Evolutionary conservation across 2,797 vertebrate genomes (phyloP), one percentile per base, ranked within the genome.

Genomic region (Cossypha heuglini): DNA sequence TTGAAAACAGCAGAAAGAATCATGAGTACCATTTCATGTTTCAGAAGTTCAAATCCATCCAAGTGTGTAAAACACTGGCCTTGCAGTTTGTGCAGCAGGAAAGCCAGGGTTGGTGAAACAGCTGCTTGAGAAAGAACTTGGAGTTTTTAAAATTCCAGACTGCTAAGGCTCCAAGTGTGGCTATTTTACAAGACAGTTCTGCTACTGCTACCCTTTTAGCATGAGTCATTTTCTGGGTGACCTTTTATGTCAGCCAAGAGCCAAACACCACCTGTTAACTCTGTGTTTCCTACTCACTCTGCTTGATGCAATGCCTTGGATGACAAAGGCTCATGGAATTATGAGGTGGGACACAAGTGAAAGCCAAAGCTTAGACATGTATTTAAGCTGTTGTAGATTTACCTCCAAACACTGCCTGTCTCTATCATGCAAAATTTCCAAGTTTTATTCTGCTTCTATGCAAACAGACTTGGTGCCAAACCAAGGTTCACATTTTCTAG

Each of bases 221-320:
- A 52, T 88, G 94, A 97, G 75, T 93, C 79, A 95, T 86, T 96
- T 95, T 88, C 89, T 81, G 73, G 73, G 55, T 0, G 55, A 93
- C 95, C 93, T 96, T 96, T 95, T n/a, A 81, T 88, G 91, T 38
- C 85, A 90, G 94, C 95, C 94, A 97, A 96, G 82, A 93, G 71
- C 85, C 58, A 74, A 94, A 52, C 73, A 93, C 91, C 94, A 96
- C 94, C 94, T 95, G 93, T 78, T 94, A 96, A 95, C 95, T 94
- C 79, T 76, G 87, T 49, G 62, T 33, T 95, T 96, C 82, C 69
- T 88, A 35, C 54, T 91, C 85, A 77, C 63, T 84, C 45, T 64
- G 89, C 69, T 28, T 88, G 85, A 93, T 21, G 51, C 69, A 92
- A 73, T 1, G 1, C 68, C 2, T 3, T 6, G 49, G 17, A 48